A percentile compares a stretch with the other conserved stretches of the same genome.
These are phyloP conservation scores for Dasyurus viverrinus DNA, from an alignment of 2,113 vertebrate species.

Conservation along the genomic window DNA sequence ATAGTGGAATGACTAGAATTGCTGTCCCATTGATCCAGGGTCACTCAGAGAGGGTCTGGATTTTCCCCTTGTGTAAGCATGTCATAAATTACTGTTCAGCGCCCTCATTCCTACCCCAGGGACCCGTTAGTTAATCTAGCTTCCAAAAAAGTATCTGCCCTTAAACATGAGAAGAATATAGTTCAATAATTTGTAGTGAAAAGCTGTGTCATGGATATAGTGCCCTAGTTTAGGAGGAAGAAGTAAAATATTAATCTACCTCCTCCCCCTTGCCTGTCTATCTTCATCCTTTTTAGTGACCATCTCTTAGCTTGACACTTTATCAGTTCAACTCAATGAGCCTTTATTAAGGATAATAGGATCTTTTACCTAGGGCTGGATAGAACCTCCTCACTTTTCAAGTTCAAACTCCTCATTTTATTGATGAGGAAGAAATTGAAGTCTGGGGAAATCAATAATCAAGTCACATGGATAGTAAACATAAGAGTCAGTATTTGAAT, in stretches of 20 bases:
- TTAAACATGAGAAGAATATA: not conserved
- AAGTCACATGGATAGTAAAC: not conserved
- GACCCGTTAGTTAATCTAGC: slow-evolving; percentile 15
- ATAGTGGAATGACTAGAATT: slow-evolving; percentile 22
- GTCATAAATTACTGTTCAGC: slow-evolving; percentile 52
- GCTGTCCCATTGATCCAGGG: slow-evolving; percentile 17
- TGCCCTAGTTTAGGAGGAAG: not conserved
- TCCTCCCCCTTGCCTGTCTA: not conserved
- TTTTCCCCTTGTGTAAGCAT: slow-evolving; percentile 33
- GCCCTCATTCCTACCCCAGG: not conserved
- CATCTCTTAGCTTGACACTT: not conserved
- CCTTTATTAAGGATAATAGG: not conserved
- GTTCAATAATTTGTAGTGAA: not conserved
- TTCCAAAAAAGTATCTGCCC: not conserved
- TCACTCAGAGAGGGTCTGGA: not conserved
- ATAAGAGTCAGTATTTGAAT: not conserved
- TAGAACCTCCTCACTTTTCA: not conserved
- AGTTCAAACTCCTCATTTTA: not conserved
- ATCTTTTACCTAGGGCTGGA: not conserved
- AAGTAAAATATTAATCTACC: not conserved
- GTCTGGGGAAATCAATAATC: not conserved
- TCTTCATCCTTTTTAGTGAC: not conserved
- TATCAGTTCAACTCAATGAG: not conserved
- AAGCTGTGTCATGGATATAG: not conserved
- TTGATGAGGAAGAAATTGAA: not conserved